These are phyloP conservation scores for Caenorhabditis zanzibari DNA, from an alignment of 2,888 invertebrate genomes.

Conservation along the genomic window DNA sequence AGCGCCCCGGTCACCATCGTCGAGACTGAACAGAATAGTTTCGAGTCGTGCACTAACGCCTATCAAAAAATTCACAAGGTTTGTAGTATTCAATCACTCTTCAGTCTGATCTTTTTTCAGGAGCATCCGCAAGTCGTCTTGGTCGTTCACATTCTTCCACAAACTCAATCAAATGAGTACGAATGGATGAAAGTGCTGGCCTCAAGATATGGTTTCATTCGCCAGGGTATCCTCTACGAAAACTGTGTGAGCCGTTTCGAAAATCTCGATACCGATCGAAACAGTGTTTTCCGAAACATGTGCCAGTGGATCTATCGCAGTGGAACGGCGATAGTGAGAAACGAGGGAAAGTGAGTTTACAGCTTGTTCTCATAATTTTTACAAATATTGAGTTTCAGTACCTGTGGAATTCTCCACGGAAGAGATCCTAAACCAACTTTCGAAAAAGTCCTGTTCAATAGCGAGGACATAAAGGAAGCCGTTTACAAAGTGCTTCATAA, in stretches of 20 bases:
- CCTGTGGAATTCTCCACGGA: conserved; percentile 52
- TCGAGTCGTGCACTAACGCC: conserved; percentile 60
- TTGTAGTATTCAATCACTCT: neutral
- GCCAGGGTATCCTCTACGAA: conserved; percentile 80
- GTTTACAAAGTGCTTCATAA: conserved; percentile 69
- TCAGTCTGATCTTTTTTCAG: conserved; percentile 30
- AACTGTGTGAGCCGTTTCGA: conserved; percentile 74
- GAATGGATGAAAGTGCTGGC: conserved; percentile 77
- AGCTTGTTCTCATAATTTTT: too few relatives aligned
- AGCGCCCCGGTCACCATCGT: conserved; percentile 27
- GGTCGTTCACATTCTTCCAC: conserved; percentile 80
- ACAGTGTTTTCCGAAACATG: conserved; percentile 71
- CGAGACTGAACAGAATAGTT: conserved; percentile 28
- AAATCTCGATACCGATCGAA: conserved; percentile 56
- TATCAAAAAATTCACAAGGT: conserved; percentile 62
- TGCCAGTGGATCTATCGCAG: conserved; percentile 63
- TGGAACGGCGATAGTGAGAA: conserved; percentile 38
- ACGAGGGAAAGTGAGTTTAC: conserved; percentile 55
- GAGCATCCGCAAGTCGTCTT: conserved; percentile 73
- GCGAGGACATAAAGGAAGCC: conserved; percentile 66
- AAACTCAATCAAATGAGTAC: conserved; percentile 76
- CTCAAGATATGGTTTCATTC: conserved; percentile 73
- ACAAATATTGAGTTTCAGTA: too few relatives aligned
- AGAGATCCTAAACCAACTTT: conserved; percentile 49
- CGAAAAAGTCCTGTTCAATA: conserved; percentile 63